These are phyloP conservation scores for Cerastis rubricosa DNA, from an alignment of 2,888 invertebrate species.

Conservation along the genomic window DNA sequence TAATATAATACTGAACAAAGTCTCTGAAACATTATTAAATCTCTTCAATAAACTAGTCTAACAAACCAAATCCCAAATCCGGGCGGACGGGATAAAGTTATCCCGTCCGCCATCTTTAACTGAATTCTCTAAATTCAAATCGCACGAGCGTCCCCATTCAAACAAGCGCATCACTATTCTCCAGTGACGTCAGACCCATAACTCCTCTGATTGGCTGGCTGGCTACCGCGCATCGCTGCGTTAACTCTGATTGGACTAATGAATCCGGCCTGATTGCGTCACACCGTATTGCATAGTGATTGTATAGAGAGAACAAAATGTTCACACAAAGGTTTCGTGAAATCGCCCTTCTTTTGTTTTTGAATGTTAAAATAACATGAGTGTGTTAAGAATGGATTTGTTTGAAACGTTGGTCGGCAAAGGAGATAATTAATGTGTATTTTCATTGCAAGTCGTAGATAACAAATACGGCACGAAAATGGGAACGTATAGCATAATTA, in stretches of 20 bases:
- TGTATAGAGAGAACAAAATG: conserved; percentile 49
- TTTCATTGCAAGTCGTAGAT: not conserved
- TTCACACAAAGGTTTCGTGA: conserved; percentile 46
- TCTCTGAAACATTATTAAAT: conserved; percentile 7
- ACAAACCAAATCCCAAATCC: conserved; percentile 26
- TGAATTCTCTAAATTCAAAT: conserved; percentile 57
- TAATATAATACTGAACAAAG: not conserved
- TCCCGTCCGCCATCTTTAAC: conserved; percentile 47
- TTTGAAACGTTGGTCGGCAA: not conserved
- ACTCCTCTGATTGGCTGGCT: conserved; percentile 72
- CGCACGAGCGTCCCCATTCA: conserved; percentile 40
- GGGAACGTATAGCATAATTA: not conserved
- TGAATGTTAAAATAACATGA: not conserved
- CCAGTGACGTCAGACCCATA: conserved; percentile 63
- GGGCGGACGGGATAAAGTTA: no score
- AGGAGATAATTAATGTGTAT: not conserved
- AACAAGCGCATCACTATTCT: conserved; percentile 62
- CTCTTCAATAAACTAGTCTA: conserved; percentile 1
- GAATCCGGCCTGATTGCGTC: conserved; percentile 74
- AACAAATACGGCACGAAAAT: not conserved
- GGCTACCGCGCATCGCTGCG: conserved; percentile 64
- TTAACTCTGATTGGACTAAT: conserved; percentile 77
- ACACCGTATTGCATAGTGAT: conserved; percentile 57
- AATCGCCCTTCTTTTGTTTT: conserved; percentile 33
- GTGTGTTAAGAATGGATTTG: conserved; percentile 1